A percentile compares a stretch with the other conserved stretches of the same genome.
phyloP scores from a whole-genome alignment of 53 echinoderm and acorn worm genomes.

The Apostichopus leukothele region DNA sequence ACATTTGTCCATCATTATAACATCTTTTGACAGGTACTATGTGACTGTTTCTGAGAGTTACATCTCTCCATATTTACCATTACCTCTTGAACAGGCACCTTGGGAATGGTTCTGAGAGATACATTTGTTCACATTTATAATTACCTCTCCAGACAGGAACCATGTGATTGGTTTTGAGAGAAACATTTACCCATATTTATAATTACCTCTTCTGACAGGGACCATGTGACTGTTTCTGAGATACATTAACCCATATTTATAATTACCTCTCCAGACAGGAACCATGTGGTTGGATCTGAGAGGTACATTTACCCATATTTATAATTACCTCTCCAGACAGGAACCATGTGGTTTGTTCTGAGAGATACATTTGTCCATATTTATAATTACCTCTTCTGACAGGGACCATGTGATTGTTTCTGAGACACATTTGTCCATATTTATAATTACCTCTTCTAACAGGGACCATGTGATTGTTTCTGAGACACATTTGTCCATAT shows the following conservation, averaged over 20 bases:
- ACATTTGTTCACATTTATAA: neutral
- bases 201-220: slow-evolving; percentile 12
- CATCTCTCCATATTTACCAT: neutral
- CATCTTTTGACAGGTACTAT: slow-evolving; percentile 10
- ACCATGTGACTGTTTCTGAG: slow-evolving; percentile 27
- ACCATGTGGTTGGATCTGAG: too few species aligned
- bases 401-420: slow-evolving; percentile 15
- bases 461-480: slow-evolving; percentile 6
- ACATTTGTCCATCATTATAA: neutral
- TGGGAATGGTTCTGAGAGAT: slow-evolving; percentile 25
- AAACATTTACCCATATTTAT: neutral
- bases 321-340: slow-evolving; percentile 9
- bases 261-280: slow-evolving; percentile 5
- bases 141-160: slow-evolving; percentile 9
- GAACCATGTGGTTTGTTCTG: neutral
- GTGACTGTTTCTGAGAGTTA: slow-evolving; percentile 12
- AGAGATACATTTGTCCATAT: neutral
- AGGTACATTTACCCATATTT: too few species aligned
- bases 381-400: neutral
- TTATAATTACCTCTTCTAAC: neutral
- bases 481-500: slow-evolving; percentile 17
- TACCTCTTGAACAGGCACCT: slow-evolving; percentile 19
- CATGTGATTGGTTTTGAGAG: slow-evolving; percentile 27
- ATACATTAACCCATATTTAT: neutral
- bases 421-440: neutral